Evolutionary conservation across 2,113 vertebrate genomes (phyloP), one percentile per base, ranked within the genome.

Genomic region (Microtus pennsylvanicus): DNA sequence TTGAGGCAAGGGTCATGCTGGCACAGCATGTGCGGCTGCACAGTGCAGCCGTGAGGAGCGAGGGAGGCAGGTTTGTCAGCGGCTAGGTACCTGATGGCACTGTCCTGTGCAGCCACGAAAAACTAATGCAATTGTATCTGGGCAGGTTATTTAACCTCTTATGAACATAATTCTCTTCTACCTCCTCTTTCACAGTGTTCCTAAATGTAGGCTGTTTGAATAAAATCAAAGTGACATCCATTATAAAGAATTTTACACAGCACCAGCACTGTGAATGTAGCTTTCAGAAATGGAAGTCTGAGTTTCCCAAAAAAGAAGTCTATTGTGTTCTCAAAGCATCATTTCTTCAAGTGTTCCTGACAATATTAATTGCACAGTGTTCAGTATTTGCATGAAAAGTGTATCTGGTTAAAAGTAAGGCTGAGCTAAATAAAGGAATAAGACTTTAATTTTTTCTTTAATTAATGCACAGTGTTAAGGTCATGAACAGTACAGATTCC

Each of bases 241-340:
- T 38, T 92, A 72, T 72, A 85, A 91, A 67, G n/a, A 89, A 38
- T 75, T 96, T 55, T 87, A 61, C 5, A 80, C 3, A 89, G 24
- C 13, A 61, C 1, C 21, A 72, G 55, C 24, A 89, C 26, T 30
- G 13, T 5, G 19, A 94, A 35, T 89, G 16, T 30, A 74, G 50
- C 69, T 3, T 81, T 35, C 7, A 74, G 52, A 24, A 50, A 81
- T 78, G 8, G 11, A 82, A 13, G 17, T 93, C 55, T 76, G 42
- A 55, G 33, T 72, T 93, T 91, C 61, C 72, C 26, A 45, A 47
- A n/a, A 24, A 86, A 86, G 80, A 47, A 52, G 5, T 63, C 9
- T 12, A 55, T 61, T 55, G 1, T 90, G 80, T 45, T 75, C 45
- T 67, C 82, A 65, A 8, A 70, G 21, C 45, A 80, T 50, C 17